Evolutionary conservation across 2,888 invertebrate species (phyloP).

Genomic region (Merodon equestris): DNA sequence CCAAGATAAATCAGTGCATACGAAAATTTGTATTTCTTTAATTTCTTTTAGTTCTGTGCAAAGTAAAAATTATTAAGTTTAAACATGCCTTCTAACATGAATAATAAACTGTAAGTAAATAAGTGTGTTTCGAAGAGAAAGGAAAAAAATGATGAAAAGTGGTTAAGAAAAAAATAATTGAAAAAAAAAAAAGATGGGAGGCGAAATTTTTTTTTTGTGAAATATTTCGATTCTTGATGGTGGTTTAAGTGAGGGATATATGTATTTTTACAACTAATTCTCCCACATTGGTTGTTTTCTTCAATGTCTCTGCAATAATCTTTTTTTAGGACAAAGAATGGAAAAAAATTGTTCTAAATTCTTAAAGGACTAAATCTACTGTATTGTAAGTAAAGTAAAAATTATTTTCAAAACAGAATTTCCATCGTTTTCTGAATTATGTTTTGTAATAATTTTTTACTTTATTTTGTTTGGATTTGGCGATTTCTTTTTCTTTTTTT

Average conservation of each 20-base stretch:
- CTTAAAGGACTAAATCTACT: not conserved
- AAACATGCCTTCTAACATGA: conserved; percentile 78
- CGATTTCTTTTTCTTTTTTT: not conserved
- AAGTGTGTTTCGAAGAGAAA: conserved; percentile 26
- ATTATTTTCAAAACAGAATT: conserved; percentile 46
- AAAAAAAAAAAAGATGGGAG: conserved; percentile 16
- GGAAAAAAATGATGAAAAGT: conserved; percentile 26
- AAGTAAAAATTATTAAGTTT: conserved; percentile 76
- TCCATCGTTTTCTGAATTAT: conserved; percentile 32
- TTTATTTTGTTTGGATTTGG: conserved; percentile 22
- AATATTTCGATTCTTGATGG: conserved; percentile 22
- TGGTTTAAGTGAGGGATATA: not conserved
- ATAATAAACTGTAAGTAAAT: conserved; percentile 79
- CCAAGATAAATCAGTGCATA: too few species aligned
- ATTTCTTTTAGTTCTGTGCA: conserved; percentile 70
- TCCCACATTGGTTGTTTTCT: too few species aligned
- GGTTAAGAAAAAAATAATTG: conserved; percentile 14
- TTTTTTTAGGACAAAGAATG: too few species aligned
- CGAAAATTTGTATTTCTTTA: too few species aligned
- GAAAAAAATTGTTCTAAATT: conserved; percentile 8
- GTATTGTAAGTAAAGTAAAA: conserved; percentile 57
- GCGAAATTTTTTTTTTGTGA: conserved; percentile 16
- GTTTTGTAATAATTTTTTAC: conserved; percentile 57
- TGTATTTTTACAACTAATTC: too few species aligned
- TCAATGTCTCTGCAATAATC: too few species aligned